Evolutionary conservation across 2,113 vertebrate genomes (phyloP).

Genomic region (Pycnonotus jocosus): DNA sequence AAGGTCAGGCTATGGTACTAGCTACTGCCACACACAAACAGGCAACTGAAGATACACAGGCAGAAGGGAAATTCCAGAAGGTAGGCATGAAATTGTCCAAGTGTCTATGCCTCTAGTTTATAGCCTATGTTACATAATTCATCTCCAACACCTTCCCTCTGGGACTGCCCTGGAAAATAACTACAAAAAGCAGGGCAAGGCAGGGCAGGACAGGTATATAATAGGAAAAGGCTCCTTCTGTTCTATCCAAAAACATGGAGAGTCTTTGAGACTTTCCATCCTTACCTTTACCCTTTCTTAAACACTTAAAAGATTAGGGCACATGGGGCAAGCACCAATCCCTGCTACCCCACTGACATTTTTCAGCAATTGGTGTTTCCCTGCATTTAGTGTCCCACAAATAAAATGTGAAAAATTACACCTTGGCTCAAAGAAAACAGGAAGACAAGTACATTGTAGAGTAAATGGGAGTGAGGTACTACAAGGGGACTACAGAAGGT

Average conservation of each 20-base stretch:
- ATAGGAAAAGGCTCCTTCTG: neutral
- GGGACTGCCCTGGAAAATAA: neutral
- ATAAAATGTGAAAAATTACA: neutral
- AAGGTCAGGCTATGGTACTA: neutral
- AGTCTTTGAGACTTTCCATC: neutral
- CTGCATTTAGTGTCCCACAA: neutral
- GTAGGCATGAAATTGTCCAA: neutral
- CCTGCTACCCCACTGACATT: neutral
- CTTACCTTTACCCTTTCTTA: neutral
- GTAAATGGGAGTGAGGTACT: neutral
- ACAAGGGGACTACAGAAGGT: neutral
- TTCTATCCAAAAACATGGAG: neutral
- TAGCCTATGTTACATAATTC: neutral
- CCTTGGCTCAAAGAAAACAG: neutral
- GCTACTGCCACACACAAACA: neutral
- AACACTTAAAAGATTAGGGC: neutral
- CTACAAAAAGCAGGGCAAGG: neutral
- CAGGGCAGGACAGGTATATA: neutral
- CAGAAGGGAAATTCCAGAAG: neutral
- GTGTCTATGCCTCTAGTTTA: neutral
- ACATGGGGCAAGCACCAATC: neutral
- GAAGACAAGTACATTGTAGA: neutral
- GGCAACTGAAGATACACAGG: neutral
- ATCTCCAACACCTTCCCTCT: neutral
- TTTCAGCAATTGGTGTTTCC: neutral